Conservation (phyloP, 2,113 vertebrate genomes). For the Gavia stellata region DNA sequence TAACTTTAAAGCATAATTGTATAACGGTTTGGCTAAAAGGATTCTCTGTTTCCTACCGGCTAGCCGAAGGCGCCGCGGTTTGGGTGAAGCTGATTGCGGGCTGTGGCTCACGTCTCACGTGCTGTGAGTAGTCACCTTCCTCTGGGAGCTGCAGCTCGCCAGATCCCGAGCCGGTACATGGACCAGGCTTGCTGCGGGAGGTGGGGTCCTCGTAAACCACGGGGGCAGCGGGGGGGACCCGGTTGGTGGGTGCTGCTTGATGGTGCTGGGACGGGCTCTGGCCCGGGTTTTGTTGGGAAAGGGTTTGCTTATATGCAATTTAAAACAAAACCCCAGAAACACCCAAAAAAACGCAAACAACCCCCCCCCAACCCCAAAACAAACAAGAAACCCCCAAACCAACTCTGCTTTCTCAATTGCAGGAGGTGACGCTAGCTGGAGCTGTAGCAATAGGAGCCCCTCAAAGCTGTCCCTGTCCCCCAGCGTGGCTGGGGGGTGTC, state of each 20-base stretch:
- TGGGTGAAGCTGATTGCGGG: neutral
- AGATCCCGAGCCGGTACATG: rapidly evolving
- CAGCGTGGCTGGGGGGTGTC: neutral
- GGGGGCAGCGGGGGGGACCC: neutral
- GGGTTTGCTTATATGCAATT: neutral
- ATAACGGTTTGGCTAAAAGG: neutral
- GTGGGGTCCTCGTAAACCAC: neutral
- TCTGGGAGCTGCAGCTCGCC: neutral
- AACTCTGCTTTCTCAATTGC: neutral
- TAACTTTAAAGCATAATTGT: neutral
- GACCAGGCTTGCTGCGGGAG: neutral
- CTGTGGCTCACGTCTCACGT: neutral
- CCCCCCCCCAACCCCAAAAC: neutral
- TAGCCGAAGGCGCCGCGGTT: rapidly evolving
- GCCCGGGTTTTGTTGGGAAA: neutral
- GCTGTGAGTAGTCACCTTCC: rapidly evolving
- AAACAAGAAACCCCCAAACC: neutral
- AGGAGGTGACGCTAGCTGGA: neutral
- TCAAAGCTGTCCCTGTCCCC: neutral
- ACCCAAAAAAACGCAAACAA: rapidly evolving
- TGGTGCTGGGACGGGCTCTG: neutral
- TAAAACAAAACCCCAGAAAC: neutral
- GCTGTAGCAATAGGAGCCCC: neutral
- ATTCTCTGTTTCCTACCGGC: neutral
- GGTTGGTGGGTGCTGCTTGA: rapidly evolving